Evolutionary conservation across 1,140 invertebrate genomes (phyloP).

Genomic region (Pseudoatta argentina): DNA sequence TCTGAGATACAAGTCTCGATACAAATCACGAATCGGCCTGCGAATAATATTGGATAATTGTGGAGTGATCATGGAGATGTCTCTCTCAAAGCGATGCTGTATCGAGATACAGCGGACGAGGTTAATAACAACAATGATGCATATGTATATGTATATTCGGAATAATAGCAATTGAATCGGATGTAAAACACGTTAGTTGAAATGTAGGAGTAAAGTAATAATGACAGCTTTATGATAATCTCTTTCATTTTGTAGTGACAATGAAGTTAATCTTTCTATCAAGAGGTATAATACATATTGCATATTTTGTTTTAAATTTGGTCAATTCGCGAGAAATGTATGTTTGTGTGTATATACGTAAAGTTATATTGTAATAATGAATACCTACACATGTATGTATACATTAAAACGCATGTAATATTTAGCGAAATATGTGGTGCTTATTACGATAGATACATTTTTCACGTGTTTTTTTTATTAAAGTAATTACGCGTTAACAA

Average conservation of each 20-base stretch:
- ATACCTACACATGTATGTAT: background rate
- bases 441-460: conserved; percentile 45
- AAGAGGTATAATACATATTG: background rate
- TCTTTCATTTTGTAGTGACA: background rate
- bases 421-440: background rate
- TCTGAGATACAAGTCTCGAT: conserved; percentile 41
- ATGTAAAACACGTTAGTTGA: background rate
- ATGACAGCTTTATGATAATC: background rate
- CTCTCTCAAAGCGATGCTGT: background rate
- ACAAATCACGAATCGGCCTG: conserved; percentile 44
- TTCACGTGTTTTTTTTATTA: conserved; percentile 9
- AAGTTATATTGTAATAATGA: background rate
- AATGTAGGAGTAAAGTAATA: background rate
- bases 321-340: background rate
- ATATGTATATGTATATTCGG: background rate
- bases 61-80: conserved; percentile 33
- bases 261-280: background rate
- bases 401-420: background rate
- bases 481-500: conserved; percentile 52
- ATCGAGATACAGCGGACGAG: background rate
- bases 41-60: conserved; percentile 50
- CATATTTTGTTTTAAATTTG: background rate
- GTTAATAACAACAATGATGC: background rate
- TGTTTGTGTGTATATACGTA: background rate
- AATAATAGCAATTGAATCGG: conserved; percentile 19